These are phyloP conservation scores for Diarsia dahlii DNA, from an alignment of 2,888 invertebrate genomes.

Conservation along the genomic window DNA sequence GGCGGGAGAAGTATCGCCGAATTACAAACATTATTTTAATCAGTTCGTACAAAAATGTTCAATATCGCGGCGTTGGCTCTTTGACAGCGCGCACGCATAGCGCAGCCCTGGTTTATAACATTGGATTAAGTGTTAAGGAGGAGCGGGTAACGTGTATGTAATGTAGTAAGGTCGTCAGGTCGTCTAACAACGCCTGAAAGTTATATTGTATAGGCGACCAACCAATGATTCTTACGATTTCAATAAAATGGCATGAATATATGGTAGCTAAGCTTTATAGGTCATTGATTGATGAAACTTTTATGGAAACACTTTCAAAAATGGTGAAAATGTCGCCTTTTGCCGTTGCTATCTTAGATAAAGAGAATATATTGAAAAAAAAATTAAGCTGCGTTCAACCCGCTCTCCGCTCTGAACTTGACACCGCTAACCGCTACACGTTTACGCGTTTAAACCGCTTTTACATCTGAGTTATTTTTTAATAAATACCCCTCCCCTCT, in stretches of 20 bases:
- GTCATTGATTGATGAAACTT: no score
- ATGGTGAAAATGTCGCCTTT: no score
- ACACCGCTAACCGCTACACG: conserved; percentile 49
- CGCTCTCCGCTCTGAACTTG: conserved; percentile 26
- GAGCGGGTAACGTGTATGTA: background rate
- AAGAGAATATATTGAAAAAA: no score
- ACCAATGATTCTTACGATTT: background rate
- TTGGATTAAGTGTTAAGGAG: conserved; percentile 49
- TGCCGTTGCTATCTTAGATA: no score
- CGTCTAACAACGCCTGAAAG: background rate
- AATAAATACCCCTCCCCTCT: conserved; percentile 73
- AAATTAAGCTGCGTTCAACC: background rate
- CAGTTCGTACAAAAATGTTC: conserved; percentile 66
- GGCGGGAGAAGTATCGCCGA: conserved; percentile 31
- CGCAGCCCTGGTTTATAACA: conserved; percentile 59
- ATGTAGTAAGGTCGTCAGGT: background rate
- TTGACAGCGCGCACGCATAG: conserved; percentile 75
- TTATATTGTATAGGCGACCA: background rate
- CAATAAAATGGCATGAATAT: no score
- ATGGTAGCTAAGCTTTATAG: no score
- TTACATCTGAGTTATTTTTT: conserved; percentile 79
- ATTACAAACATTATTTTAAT: conserved; percentile 68
- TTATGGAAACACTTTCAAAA: no score
- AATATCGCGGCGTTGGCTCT: conserved; percentile 68
- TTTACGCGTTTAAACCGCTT: conserved; percentile 69